Base-by-base conservation (phyloP, 2,888 invertebrate species). In the Trissonchulus sp. region DNA sequence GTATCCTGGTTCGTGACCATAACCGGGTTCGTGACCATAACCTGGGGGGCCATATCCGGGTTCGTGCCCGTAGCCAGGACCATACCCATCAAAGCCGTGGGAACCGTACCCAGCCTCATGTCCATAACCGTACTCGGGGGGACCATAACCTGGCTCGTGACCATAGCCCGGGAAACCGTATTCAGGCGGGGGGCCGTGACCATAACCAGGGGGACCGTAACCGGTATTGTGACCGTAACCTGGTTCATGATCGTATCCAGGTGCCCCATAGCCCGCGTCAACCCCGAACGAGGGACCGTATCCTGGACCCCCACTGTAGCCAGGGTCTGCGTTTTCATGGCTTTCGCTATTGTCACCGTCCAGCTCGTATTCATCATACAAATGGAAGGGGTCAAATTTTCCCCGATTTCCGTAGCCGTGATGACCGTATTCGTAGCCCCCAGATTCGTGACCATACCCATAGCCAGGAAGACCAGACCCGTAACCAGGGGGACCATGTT, bases 401-500 rank as follows among this genome's bases (percentile, higher is more conserved):
- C 48, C 48, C 48, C 8, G 48, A 15, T 8, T 8, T 8, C 48
- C 23, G 48, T 48, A 48, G 23, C 48, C 48, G 48, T 48, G 48
- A 48, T 48, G 48, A 23, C 8, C 8, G 8, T n/a, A 8, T 30
- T n/a, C 68, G 28, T 65, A 65, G 68, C 8, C 8, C 8, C 68
- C 68, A 65, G 8, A n/a, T 15, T 8, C 8, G 68, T 28, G 8
- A 34, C 68, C 68, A n/a, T 65, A 34, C n/a, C 60, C 60, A 60
- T 60, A 60, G 60, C 60, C 60, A 60, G 60, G 60, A 60, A 23
- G n/a, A n/a, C 60, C 60, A 28, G 31, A 65, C 33, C 68, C 68
- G 28, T 65, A 23, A 48, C 23, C 8, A 48, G 48, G 23, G 23
- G 8, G 8, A 48, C 48, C 48, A 23, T 48, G 48, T 8, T 8